Evolutionary conservation across 2,113 vertebrate species (phyloP), one percentile per base, ranked within the genome.

Genomic region (Halcyon senegalensis): DNA sequence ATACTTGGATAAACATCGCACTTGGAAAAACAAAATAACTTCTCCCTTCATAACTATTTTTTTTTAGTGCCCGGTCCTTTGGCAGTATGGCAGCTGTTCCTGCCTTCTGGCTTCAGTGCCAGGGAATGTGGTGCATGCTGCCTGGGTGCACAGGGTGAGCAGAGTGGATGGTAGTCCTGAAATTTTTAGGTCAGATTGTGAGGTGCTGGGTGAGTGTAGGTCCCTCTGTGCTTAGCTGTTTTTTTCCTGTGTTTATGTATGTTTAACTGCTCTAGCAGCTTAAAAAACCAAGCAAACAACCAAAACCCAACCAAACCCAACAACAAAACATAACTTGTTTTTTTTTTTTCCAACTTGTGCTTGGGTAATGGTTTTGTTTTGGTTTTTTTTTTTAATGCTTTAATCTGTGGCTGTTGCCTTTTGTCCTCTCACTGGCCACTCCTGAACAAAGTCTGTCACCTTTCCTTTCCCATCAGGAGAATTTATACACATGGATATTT

Each of bases 121-220:
- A 24, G 35, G 50, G 28, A 62, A 16, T 0, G 1, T 75, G 74
- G 18, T 1, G 2, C 5, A 1, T 6, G 28, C 60, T 78, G 92
- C 11, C 25, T 84, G 43, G 28, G 25, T 53, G 30, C 2, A 2
- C 43, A 12, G 41, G 20, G 25, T 1, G 2, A 67, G 44, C 46
- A 39, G 39, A 69, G 6, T 1, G 37, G 15, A 6, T 8, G 5
- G 1, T 77, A 18, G 56, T 66, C 37, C 31, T 56, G 68, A 35
- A 80, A 68, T 87, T 91, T 44, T 46, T 3, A 25, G 12, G 41
- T 77, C 28, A 67, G 56, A 17, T 31, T n/a, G 6, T 66, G 15
- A 64, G 33, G 10, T 83, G 19, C 35, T 37, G 24, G 41, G 31
- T 67, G 25, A 60, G 15, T 39, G 10, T 46, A 60, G 51, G 23